Evolutionary conservation across 35 echinoderm and acorn worm species (phyloP), one percentile per base, ranked within the genome.

Genomic region (Eucidaris tribuloides): DNA sequence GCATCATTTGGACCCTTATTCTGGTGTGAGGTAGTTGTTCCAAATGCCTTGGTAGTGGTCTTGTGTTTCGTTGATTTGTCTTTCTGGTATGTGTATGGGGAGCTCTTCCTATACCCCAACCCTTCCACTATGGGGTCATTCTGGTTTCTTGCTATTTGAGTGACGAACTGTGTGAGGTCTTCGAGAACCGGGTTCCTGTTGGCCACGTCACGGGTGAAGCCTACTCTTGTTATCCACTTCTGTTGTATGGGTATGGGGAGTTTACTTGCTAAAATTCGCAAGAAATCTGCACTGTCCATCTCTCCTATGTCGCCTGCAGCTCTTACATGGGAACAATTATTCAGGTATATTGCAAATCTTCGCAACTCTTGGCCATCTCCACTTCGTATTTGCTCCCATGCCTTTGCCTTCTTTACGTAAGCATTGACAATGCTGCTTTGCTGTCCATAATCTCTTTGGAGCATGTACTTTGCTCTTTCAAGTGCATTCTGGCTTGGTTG

Each of bases 341-440:
- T 70, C 18, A 93, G 33, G 52, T 83, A 88, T 40, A 89, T 78
- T 0, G 91, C 24, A 65, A 93, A 89, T 34, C 71, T 79, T 72
- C 77, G 33, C 18, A 93, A 18, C 15, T 46, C 79, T 25, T 49
- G 25, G 1, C 46, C 71, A 74, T 79, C 71, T 35, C 60, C 66
- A 9, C 58, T 2, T n/a, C 42, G 37, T 5, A 89, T 63, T 17
- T 46, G n/a, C 25, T 46, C 62, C 85, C 91, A 88, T 14, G 39
- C 71, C 0, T 34, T 24, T 45, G 81, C 80, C 46, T 79, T 93
- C 7, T 86, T 36, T 50, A 62, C 14, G 30, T 78, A 83, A 17
- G 85, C 91, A 33, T 54, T 65, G 4, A 80, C 68, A 7, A 88
- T 62, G 0, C 37, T 81, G 42, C 35, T 23, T 4, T 82, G 65